A percentile compares a stretch with the other conserved stretches of the same genome.
phyloP scores from a whole-genome alignment of 2,113 vertebrate genomes.

The Dromas ardeola region DNA sequence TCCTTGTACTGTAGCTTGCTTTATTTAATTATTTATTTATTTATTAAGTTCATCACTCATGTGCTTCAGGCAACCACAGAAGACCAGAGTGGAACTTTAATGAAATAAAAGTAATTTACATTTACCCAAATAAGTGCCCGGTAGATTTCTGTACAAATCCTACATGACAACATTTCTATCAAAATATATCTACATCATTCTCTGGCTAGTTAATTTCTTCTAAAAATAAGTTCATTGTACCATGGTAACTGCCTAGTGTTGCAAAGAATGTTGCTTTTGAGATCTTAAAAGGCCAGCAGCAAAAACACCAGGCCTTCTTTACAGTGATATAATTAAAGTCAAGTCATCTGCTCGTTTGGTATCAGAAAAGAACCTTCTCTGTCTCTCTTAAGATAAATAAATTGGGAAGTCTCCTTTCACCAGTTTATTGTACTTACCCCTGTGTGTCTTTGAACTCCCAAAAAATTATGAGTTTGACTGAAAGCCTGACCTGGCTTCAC shows the following conservation, averaged over 20 bases:
- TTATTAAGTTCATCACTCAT: fast-evolving
- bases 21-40: neutral
- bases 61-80: neutral
- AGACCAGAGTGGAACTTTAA: neutral
- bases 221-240: conserved; percentile 20
- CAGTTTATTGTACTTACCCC: neutral
- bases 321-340: conserved; percentile 4
- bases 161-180: neutral
- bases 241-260: neutral
- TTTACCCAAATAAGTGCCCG: neutral
- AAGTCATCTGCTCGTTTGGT: neutral
- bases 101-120: neutral
- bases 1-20: neutral
- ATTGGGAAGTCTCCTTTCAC: neutral
- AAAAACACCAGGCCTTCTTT: neutral
- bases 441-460: neutral
- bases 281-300: neutral
- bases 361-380: neutral
- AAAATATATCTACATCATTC: neutral
- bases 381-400: neutral
- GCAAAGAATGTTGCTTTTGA: conserved; percentile 6
- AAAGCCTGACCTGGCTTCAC: neutral
- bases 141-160: neutral
- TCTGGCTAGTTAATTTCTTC: neutral
- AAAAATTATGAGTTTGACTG: conserved; percentile 4